Evolutionary conservation across 2,113 vertebrate species (phyloP), one percentile per base, ranked within the genome.

Genomic region (Orientallactaga bullata): DNA sequence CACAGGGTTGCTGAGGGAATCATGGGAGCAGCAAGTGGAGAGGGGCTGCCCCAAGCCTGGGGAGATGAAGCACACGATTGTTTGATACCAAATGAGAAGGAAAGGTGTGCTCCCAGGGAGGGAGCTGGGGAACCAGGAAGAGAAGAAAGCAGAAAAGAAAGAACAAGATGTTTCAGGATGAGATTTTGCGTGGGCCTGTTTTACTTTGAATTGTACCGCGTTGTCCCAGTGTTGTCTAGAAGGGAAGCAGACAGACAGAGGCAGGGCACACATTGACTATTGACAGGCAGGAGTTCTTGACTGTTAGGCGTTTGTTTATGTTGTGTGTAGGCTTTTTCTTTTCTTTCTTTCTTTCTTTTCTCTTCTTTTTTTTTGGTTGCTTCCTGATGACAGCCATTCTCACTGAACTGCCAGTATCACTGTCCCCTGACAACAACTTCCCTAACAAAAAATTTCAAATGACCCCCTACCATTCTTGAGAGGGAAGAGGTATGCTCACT

Each of bases 361-460:
- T 15, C 37, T 88, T 69, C 80, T n/a, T 8, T 60, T 84, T 94
- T 92, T 55, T 73, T 88, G n/a, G 90, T 73, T 80, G 69, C 61
- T 69, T 82, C 39, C 61, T 35, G 30, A 28, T 26, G 77, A 84
- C 51, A 66, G 63, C 30, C 58, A 26, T 73, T 85, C 78, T 82
- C 79, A 94, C 86, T 81, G 72, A 88, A 84, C 81, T 42, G 4
- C 5, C 0, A 80, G 82, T 63, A 77, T 28, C 87, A 55, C 55
- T 47, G 42, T 93, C 65, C 81, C 94, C 60, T 63, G 18, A 23
- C 85, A 42, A 63, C 60, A n/a, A 76, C 74, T 87, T 96, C 92
- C 90, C 2, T 90, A 95, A 82, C 16, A 63, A 51, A 42, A 78
- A 97, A 96, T 81, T 21, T 83, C 77, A 97, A 96, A 74, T 20